Conservation (phyloP, 1,140 invertebrate genomes). For the Drosophila trapezifrons region DNA sequence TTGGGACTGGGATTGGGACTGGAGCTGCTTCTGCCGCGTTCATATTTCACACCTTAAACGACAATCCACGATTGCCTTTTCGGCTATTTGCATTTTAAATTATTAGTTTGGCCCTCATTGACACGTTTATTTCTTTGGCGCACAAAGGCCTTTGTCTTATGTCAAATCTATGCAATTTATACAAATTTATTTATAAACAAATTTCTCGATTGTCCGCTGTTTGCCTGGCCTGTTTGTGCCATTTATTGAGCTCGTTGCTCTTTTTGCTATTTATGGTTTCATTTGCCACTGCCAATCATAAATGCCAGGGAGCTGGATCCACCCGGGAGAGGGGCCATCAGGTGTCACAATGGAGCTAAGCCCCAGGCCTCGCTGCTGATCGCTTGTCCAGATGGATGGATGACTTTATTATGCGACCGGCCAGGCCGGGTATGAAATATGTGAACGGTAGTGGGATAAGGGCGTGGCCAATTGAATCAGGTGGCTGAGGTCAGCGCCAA, state of each 20-base stretch:
- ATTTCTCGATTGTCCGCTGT: slow-evolving; percentile 66
- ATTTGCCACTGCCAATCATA: slow-evolving; percentile 67
- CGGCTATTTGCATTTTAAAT: slow-evolving; percentile 79
- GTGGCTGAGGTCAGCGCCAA: slow-evolving; percentile 25
- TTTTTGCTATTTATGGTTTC: slow-evolving; percentile 63
- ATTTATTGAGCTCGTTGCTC: slow-evolving; percentile 57
- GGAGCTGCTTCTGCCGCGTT: slow-evolving; percentile 43
- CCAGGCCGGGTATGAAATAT: slow-evolving; percentile 12
- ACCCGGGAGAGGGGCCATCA: slow-evolving; percentile 33
- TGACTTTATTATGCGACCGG: slow-evolving; percentile 57
- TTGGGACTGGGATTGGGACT: neutral
- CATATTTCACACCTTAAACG: slow-evolving; percentile 81
- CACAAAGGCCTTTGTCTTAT: slow-evolving; percentile 74
- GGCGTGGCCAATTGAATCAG: slow-evolving; percentile 43
- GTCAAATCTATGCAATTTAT: slow-evolving; percentile 55
- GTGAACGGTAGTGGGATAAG: slow-evolving; percentile 29
- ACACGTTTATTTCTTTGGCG: slow-evolving; percentile 71
- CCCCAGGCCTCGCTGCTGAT: slow-evolving; percentile 30
- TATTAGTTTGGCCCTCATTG: slow-evolving; percentile 69
- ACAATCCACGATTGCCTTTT: slow-evolving; percentile 58
- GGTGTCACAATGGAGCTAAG: slow-evolving; percentile 61
- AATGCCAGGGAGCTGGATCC: slow-evolving; percentile 43
- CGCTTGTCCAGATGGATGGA: slow-evolving; percentile 50
- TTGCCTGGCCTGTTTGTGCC: slow-evolving; percentile 27
- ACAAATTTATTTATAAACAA: slow-evolving; percentile 60